phyloP scores from a whole-genome alignment of 64 coral and sea anemone genomes.

The Cladopsammia gracilis region DNA sequence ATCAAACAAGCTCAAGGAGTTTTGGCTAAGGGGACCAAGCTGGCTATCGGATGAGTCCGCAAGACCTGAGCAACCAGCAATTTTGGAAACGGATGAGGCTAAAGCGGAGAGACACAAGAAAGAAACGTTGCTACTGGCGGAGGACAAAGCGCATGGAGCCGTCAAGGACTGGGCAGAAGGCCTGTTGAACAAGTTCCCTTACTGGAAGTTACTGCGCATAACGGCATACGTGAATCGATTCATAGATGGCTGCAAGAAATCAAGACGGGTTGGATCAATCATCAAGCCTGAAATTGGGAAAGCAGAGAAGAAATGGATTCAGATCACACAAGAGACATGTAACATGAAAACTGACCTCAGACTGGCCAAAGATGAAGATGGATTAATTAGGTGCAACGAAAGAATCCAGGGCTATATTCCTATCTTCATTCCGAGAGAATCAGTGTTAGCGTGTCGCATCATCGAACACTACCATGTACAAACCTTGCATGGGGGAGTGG shows the following conservation, averaged over 20 bases:
- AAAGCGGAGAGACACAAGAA: background rate
- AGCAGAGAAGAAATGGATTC: slow-evolving; percentile 24
- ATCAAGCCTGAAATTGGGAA: background rate
- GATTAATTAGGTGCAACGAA: no score
- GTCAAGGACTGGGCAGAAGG: background rate
- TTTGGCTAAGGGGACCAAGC: slow-evolving; percentile 41
- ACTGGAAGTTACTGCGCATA: slow-evolving; percentile 38
- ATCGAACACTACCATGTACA: no score
- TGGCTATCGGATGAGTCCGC: slow-evolving; percentile 3
- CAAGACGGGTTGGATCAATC: background rate
- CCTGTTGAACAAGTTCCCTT: slow-evolving; percentile 20
- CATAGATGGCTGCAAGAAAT: background rate
- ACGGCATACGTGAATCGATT: no score
- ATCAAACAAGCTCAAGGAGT: slow-evolving; percentile 9
- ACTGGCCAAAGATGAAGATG: no score
- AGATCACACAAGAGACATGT: no score
- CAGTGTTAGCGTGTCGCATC: no score
- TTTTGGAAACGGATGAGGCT: no score
- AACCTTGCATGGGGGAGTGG: no score
- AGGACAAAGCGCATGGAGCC: background rate
- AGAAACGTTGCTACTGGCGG: slow-evolving; percentile 13
- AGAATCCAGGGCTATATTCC: no score
- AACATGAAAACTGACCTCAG: no score
- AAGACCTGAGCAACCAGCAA: slow-evolving; percentile 12
- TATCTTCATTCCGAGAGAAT: no score